Conservation (phyloP, 2,113 vertebrate genomes). For the Myotis yumanensis region DNA sequence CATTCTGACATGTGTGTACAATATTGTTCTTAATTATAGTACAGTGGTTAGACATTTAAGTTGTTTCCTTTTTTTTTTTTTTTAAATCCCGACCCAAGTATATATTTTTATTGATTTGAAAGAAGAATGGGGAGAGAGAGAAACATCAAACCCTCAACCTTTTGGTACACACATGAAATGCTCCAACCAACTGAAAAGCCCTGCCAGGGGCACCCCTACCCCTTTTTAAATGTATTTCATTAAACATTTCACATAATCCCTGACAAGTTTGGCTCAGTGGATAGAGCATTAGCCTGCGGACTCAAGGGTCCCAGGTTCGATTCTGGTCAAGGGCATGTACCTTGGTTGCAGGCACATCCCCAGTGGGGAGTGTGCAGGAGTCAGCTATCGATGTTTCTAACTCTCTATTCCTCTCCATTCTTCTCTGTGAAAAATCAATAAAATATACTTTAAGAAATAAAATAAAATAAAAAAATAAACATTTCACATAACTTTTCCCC, state of each 20-base stretch:
- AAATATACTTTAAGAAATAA: too few species aligned
- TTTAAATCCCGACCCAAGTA: background rate
- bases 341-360: too few species aligned
- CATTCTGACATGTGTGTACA: too few species aligned
- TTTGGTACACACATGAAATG: background rate
- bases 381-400: too few species aligned
- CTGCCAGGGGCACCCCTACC: background rate
- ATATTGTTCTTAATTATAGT: background rate
- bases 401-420: too few species aligned
- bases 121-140: background rate
- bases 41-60: background rate
- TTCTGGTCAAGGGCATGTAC: too few species aligned
- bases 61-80: background rate
- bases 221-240: background rate
- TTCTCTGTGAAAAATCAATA: too few species aligned
- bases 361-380: too few species aligned
- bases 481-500: background rate
- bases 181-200: background rate
- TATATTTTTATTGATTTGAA: background rate
- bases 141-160: background rate
- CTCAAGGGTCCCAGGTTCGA: too few species aligned
- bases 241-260: background rate
- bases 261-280: too few species aligned
- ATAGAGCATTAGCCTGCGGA: too few species aligned
- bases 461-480: background rate